phyloP scores from a whole-genome alignment of 1,140 invertebrate species.

The Formica exsecta region DNA sequence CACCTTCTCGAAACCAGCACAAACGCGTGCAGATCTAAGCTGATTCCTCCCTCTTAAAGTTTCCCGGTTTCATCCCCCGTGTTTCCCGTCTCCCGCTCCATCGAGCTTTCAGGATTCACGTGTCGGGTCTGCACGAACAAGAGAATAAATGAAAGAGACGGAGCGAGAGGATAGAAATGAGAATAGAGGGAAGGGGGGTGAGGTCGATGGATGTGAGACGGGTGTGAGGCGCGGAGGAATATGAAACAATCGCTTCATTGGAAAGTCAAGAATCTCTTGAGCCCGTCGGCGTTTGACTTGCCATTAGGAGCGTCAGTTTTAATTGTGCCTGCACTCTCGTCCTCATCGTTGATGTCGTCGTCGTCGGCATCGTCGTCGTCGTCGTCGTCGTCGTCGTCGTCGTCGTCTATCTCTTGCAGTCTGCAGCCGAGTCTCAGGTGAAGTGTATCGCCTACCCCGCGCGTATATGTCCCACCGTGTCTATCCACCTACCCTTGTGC shows the following conservation, averaged over 20 bases:
- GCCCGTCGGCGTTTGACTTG: constrained; percentile 87
- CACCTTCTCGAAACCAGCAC: constrained; percentile 51
- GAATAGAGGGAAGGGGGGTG: constrained; percentile 6
- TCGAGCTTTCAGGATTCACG: constrained; percentile 73
- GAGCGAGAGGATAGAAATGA: constrained; percentile 64
- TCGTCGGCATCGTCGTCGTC: constrained; percentile 70
- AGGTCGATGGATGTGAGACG: constrained; percentile 71
- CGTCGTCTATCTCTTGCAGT: constrained; percentile 83
- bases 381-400: constrained; percentile 63
- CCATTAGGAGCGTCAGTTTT: constrained; percentile 87
- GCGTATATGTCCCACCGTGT: constrained; percentile 80
- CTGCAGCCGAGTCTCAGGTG: constrained; percentile 84
- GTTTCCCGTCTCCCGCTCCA: constrained; percentile 61
- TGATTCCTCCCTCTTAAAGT: constrained; percentile 73
- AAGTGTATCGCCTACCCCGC: constrained; percentile 85
- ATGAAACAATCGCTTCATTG: constrained; percentile 87
- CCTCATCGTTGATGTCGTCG: constrained; percentile 74
- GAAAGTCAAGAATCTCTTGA: constrained; percentile 87
- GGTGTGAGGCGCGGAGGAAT: constrained; percentile 82
- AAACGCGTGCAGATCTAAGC: constrained; percentile 67
- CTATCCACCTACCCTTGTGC: constrained; percentile 81
- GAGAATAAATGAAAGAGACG: constrained; percentile 68
- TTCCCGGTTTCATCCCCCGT: constrained; percentile 63
- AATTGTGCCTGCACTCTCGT: constrained; percentile 85
- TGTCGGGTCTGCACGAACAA: constrained; percentile 73